Conservation (phyloP, 1,140 invertebrate species). For the Drosophila subobscura region DNA sequence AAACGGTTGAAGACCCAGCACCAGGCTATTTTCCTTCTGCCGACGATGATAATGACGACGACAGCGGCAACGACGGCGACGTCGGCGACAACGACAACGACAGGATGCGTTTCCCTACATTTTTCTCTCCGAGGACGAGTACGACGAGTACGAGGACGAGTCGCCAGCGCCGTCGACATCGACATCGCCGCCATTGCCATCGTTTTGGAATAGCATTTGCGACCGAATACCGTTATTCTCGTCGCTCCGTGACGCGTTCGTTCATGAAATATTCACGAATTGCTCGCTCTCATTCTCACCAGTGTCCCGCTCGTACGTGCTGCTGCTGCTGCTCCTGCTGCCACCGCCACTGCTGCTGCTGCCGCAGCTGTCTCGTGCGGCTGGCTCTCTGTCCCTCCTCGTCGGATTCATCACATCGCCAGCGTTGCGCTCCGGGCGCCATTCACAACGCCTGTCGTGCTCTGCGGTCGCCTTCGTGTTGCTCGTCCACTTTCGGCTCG, state of each 20-base stretch:
- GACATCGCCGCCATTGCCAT: slow-evolving; percentile 42
- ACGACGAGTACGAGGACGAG: slow-evolving; percentile 15
- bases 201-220: slow-evolving; percentile 19
- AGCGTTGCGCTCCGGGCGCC: slow-evolving; percentile 45
- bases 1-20: too few relatives aligned
- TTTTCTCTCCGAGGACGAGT: slow-evolving; percentile 61
- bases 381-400: slow-evolving; percentile 31
- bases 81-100: slow-evolving; percentile 16
- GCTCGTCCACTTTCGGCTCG: slow-evolving; percentile 42
- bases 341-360: slow-evolving; percentile 13
- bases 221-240: slow-evolving; percentile 26
- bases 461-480: slow-evolving; percentile 11
- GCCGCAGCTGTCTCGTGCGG: slow-evolving; percentile 41
- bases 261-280: slow-evolving; percentile 83
- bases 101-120: slow-evolving; percentile 73
- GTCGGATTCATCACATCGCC: slow-evolving; percentile 11
- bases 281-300: slow-evolving; percentile 74
- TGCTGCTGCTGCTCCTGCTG: slow-evolving; percentile 8
- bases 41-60: slow-evolving; percentile 32
- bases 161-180: slow-evolving; percentile 32
- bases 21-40: slow-evolving; percentile 39
- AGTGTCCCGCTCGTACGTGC: slow-evolving; percentile 26
- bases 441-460: slow-evolving; percentile 30
- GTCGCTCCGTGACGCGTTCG: slow-evolving; percentile 49
- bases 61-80: slow-evolving; percentile 18